These are phyloP conservation scores for Hyposoter didymator DNA, from an alignment of 2,888 invertebrate species.

Conservation along the genomic window DNA sequence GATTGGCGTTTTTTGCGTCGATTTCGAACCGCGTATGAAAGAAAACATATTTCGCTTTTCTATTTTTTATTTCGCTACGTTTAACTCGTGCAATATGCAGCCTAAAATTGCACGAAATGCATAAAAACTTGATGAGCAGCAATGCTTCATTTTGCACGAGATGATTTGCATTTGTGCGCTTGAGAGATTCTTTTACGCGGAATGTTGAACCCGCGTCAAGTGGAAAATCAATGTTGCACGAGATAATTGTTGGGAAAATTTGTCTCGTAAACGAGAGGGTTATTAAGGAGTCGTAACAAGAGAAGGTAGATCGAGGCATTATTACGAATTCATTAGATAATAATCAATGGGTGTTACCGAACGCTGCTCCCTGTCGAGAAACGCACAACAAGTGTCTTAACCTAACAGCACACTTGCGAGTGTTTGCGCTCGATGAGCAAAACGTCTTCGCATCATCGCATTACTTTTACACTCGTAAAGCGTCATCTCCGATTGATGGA, in stretches of 20 bases:
- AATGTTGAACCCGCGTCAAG: slow-evolving; percentile 29
- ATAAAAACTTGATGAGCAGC: neutral
- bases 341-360: slow-evolving; percentile 37
- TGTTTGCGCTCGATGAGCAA: slow-evolving; percentile 15
- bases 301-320: slow-evolving; percentile 38
- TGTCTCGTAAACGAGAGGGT: slow-evolving; percentile 39
- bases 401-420: neutral
- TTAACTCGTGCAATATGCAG: neutral
- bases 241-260: slow-evolving; percentile 43
- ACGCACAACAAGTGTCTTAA: neutral
- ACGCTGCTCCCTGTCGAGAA: slow-evolving; percentile 17
- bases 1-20: neutral
- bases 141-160: slow-evolving; percentile 29
- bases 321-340: slow-evolving; percentile 48
- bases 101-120: neutral
- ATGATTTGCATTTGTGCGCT: slow-evolving; percentile 20
- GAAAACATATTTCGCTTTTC: neutral
- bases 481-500: slow-evolving; percentile 52
- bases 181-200: neutral
- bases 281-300: slow-evolving; percentile 22
- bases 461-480: slow-evolving; percentile 60
- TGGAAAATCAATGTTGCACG: slow-evolving; percentile 17
- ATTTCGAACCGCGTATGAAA: neutral
- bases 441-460: slow-evolving; percentile 27
- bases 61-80: neutral